phyloP scores from a whole-genome alignment of 2,113 vertebrate genomes.

The Motacilla tschutschensis region DNA sequence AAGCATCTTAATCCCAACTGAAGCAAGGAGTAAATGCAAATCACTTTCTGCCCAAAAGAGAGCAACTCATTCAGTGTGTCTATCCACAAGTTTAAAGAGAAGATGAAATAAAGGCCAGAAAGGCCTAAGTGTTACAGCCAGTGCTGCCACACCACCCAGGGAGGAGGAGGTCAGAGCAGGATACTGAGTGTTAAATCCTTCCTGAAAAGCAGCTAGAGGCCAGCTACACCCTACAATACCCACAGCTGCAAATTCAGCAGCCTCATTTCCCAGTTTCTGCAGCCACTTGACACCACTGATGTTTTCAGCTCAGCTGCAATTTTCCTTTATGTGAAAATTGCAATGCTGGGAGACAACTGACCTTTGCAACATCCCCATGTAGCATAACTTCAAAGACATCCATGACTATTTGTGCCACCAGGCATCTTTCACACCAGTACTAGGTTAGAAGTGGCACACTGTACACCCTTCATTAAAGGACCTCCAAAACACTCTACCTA shows the following conservation, averaged over 20 bases:
- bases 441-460: background rate
- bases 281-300: background rate
- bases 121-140: background rate
- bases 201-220: background rate
- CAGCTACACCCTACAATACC: background rate
- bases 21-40: background rate
- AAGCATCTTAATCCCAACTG: background rate
- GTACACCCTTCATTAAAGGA: background rate
- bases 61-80: background rate
- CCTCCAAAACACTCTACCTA: background rate
- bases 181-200: background rate
- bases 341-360: background rate
- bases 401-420: rapidly evolving
- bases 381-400: background rate
- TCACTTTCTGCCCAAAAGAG: background rate
- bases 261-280: background rate
- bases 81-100: background rate
- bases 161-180: background rate
- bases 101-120: background rate
- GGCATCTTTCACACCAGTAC: background rate
- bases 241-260: background rate
- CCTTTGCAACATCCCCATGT: background rate
- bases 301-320: background rate
- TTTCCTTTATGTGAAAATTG: background rate
- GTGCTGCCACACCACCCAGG: background rate